Evolutionary conservation across 2,888 invertebrate species (phyloP), one percentile per base, ranked within the genome.

Genomic region (Sylvicola cinctus): DNA sequence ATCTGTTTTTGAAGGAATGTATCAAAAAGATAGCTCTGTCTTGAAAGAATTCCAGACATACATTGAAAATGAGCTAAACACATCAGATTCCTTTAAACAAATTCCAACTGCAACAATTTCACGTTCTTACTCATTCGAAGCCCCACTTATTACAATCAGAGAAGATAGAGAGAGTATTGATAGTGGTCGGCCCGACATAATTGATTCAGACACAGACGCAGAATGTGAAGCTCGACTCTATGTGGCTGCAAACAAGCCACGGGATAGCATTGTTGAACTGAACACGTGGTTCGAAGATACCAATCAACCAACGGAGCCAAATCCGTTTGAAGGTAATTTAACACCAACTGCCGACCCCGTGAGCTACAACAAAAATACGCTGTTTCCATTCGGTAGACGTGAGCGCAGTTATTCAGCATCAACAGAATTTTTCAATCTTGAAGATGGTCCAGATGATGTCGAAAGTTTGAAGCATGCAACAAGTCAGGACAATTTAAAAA

Each of bases 261-360:
- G 42, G 14, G 40, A 41, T 16, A 42, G 42, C 27, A 44, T 44
- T 29, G 42, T 42, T 27, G 42, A 44, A 16, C 33, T 42, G n/a
- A 41, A 44, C 26, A 37, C 34, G 25, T 44, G 44, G 43, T 44
- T 44, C 14, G 35, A 35, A 14, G 12, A 14, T 12, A 12, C 25
- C 13, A 23, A 23, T 13, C 14, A 16, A 14, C 30, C 25, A 15
- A 8, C 30, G 6, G 20, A 20, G 8, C 4, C 8, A 8, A 29
- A 30, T 11, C 12, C 30, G 8, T 35, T 30, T 7, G 35, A 30
- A 15, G 12, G 14, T 2, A 11, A 11, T 17, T 4, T 16, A 16
- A 15, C 32, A n/a, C 20, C 20, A 20, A 20, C 20, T 8, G 20
- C 20, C 20, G 20, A 20, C 8, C 20, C 20, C 5, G 20, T 6